Evolutionary conservation across 1,140 invertebrate genomes (phyloP), one percentile per base, ranked within the genome.

Genomic region (Marisa cornuarietis): DNA sequence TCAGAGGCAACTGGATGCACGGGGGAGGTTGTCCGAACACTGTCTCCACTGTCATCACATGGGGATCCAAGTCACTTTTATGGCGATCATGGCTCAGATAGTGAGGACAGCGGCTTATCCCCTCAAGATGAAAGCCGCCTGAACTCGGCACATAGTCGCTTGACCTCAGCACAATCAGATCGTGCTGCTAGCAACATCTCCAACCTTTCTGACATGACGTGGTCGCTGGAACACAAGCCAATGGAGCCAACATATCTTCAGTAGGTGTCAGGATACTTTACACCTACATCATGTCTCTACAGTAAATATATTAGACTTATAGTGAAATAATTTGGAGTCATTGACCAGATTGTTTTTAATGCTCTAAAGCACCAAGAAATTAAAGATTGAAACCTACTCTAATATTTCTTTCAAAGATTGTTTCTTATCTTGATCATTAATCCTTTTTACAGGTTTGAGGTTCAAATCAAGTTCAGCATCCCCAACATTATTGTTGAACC

Each of bases 401-500:
- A 26, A 24, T 16, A 20, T 0, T 66, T 22, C 54, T 58, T 11
- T 58, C 16, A 2, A 58, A 58, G 54, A 58, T 14, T 9, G 16
- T 58, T 58, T 58, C 54, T 58, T 68, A 13, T 31, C 10, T 68
- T 31, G 24, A 14, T 49, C 11, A 10, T 24, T 31, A 20, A 22
- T 14, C 51, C 51, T 72, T 63, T 75, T 82, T 85, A 52, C 78
- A 90, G 90, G 69, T 90, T 91, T 87, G 86, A 90, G 75, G 85
- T 91, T 26, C 82, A 85, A 62, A 86, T 90, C 6, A 88, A 89
- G 77, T 91, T 89, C 82, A 88, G 85, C 71, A 90, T 91, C 58
- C 90, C 90, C 24, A 88, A 89, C 76, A 90, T 90, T 62, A 86
- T 87, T 42, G 85, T 90, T 49, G 87, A 91, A 42, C 90, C 90